phyloP scores from a whole-genome alignment of 2,113 vertebrate species.

The Zosterops pallidus region DNA sequence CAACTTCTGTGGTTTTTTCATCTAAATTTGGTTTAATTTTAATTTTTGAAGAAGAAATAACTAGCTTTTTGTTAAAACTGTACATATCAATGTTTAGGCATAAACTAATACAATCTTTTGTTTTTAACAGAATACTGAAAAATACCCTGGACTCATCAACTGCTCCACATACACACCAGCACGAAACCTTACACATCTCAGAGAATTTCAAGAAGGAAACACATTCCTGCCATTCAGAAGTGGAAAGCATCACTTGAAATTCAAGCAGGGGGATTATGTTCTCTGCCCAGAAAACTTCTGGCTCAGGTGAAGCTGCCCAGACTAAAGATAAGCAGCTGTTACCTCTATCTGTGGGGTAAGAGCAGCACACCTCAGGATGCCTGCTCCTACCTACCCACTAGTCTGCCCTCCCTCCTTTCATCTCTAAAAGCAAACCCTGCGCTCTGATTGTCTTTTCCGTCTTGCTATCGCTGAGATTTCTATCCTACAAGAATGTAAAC shows the following conservation, averaged over 20 bases:
- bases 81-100: neutral
- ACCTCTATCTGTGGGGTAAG: neutral
- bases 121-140: neutral
- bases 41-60: neutral
- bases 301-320: neutral
- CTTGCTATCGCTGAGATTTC: neutral
- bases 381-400: neutral
- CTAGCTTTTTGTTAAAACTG: neutral
- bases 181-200: neutral
- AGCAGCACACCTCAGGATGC: neutral
- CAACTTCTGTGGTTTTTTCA: neutral
- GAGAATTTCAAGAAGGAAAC: neutral
- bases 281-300: neutral
- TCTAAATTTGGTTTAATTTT: neutral
- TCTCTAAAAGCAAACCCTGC: neutral
- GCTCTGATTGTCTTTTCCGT: slow-evolving; percentile 9
- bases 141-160: neutral
- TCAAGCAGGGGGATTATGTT: neutral
- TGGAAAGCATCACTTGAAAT: neutral
- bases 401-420: neutral
- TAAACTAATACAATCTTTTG: neutral
- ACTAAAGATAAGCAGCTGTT: neutral
- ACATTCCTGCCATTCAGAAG: neutral
- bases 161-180: neutral
- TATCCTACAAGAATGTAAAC: neutral